Percentiles rank a stretch among this genome's conserved stretches.
Conservation (phyloP, 2,113 vertebrate genomes). For the Eurypyga helias region DNA sequence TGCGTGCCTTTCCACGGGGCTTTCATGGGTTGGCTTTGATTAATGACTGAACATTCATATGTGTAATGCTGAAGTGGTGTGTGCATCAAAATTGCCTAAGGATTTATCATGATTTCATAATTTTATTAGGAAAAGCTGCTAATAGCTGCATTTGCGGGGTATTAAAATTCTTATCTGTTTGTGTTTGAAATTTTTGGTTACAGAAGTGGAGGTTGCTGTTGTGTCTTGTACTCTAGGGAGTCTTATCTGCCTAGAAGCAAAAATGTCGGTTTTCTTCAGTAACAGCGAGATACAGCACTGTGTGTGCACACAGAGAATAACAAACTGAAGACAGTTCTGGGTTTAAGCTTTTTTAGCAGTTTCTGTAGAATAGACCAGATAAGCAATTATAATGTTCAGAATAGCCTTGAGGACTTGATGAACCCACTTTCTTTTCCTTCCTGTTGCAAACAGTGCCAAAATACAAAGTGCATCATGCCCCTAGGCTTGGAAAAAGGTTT, state of each 20-base stretch:
- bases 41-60: not conserved
- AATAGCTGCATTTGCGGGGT: slow-evolving; percentile 31
- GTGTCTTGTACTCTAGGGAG: slow-evolving; percentile 18
- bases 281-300: not conserved
- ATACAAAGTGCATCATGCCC: not conserved
- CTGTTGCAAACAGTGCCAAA: not conserved
- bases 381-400: not conserved
- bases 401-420: slow-evolving; percentile 26
- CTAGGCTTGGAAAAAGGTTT: not conserved
- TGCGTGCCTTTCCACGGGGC: not conserved
- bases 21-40: not conserved
- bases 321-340: not conserved
- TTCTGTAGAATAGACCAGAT: slow-evolving; percentile 2
- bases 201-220: slow-evolving; percentile 18
- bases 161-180: slow-evolving; percentile 62
- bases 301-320: slow-evolving; percentile 10
- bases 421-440: slow-evolving; percentile 36
- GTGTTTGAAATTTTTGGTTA: slow-evolving; percentile 34
- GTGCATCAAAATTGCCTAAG: not conserved
- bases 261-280: slow-evolving; percentile 25
- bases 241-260: slow-evolving; percentile 42
- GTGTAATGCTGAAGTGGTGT: not conserved
- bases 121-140: slow-evolving; percentile 58
- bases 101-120: not conserved
- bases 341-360: slow-evolving; percentile 33